Percentiles rank a stretch among this genome's conserved stretches.
Evolutionary conservation across 2,888 invertebrate species (phyloP).

Genomic region (Meghimatium bilineatum): DNA sequence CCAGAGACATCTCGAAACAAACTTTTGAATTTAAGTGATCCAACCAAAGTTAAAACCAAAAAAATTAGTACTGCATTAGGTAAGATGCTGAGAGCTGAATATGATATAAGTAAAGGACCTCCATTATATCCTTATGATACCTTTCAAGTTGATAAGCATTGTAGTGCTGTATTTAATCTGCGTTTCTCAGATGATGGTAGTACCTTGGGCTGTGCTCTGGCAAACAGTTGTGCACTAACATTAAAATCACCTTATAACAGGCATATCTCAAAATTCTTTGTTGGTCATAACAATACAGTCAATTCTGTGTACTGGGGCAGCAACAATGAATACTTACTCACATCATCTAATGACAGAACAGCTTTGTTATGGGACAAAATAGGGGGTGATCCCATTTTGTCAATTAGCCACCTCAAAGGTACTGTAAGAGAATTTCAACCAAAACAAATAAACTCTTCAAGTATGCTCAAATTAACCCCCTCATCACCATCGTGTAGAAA

Average conservation of each 20-base stretch:
- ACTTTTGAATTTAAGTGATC: constrained; percentile 22
- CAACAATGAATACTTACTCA: constrained; percentile 66
- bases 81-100: constrained; percentile 41
- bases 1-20: constrained; percentile 57
- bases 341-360: constrained; percentile 73
- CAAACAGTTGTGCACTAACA: constrained; percentile 70
- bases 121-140: constrained; percentile 57
- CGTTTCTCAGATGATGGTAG: constrained; percentile 69
- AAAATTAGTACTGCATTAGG: not conserved
- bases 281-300: constrained; percentile 73
- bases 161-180: constrained; percentile 64
- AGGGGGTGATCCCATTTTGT: constrained; percentile 69
- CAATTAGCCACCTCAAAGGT: constrained; percentile 59
- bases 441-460: not conserved
- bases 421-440: constrained; percentile 55
- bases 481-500: not conserved
- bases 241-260: constrained; percentile 68
- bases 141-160: constrained; percentile 64
- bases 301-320: constrained; percentile 70
- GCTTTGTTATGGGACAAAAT: constrained; percentile 70
- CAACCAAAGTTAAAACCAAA: not conserved
- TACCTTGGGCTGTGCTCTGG: constrained; percentile 69
- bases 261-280: constrained; percentile 15
- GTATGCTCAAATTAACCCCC: not conserved
- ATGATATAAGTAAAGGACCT: constrained; percentile 47